Base-by-base conservation (phyloP, 1,140 invertebrate genomes). In the Campodea augens region DNA sequence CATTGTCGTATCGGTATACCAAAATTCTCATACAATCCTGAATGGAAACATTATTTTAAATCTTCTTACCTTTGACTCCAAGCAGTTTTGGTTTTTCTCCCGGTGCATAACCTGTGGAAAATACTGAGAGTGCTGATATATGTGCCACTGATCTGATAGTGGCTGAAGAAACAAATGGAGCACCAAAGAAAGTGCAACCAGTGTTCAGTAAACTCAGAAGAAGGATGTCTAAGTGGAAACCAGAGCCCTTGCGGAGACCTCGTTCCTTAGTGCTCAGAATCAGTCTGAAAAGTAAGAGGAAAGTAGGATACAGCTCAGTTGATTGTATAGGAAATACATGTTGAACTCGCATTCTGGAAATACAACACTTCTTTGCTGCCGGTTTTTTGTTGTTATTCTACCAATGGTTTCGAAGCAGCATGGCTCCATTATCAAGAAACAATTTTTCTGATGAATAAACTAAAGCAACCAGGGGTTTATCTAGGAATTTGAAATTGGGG, bases 101-200 rank as follows among this genome's bases (percentile, higher is more conserved):
- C 38, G 92, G 92, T 15, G 91, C 89, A 57, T 93, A 87, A 0
- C 84, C 92, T 18, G 78, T 74, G 2, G 86, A 91, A 80, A 89
- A 90, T 0, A 93, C 75, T 5, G 88, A 92, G 1, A 98, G 70
- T 0, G 89, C 83, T 0, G 86, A 82, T 1, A 90, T 82, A 59
- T 97, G 92, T 2, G 89, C 83, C 5, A 98, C 75, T 0, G 87
- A 90, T 41, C 92, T 73, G 1, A 97, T 90, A 1, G 89, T 92
- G 0, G 92, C 92, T 0, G 90, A 89, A 60, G 86, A 93, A 62
- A 95, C 81, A 85, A 85, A 93, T 0, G 91, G 89, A 18, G 88
- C 75, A 1, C 91, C 92, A 51, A 91, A 74, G 38, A 89, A 58
- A 0, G 81, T 83, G 57, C 80, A 85, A 5, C 79, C 62, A 2